Evolutionary conservation across 1,140 invertebrate species (phyloP).

Genomic region (Drosophila carrolli): DNA sequence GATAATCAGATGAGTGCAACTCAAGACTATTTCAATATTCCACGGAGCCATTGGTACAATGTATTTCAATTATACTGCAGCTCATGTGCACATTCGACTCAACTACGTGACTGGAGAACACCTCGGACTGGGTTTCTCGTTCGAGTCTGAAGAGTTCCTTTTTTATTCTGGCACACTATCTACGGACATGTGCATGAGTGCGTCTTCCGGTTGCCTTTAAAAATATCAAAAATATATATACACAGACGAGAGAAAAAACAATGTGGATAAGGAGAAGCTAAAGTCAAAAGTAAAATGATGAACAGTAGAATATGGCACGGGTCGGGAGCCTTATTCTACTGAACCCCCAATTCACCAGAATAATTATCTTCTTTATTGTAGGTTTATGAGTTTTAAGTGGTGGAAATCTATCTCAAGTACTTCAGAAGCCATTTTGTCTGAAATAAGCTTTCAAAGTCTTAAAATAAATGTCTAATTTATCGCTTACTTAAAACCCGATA

Average conservation of each 20-base stretch:
- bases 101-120: conserved; percentile 25
- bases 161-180: not conserved
- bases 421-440: not conserved
- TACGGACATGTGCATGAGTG: conserved; percentile 17
- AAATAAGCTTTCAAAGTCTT: not conserved
- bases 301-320: no score
- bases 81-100: not conserved
- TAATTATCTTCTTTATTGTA: not conserved
- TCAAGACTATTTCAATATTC: not conserved
- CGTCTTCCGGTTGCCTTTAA: conserved; percentile 23
- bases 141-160: not conserved
- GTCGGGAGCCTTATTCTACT: no score
- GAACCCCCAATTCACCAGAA: no score
- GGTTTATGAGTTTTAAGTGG: not conserved
- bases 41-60: conserved; percentile 1
- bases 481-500: not conserved
- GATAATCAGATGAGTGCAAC: not conserved
- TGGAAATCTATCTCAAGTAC: not conserved
- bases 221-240: not conserved
- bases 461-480: not conserved
- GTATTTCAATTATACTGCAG: conserved; percentile 40
- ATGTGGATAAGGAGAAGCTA: no score
- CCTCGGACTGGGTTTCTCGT: conserved; percentile 16
- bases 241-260: no score
- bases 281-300: no score